A percentile compares a stretch with the other conserved stretches of the same genome.
Evolutionary conservation across 2,888 invertebrate species (phyloP).

Genomic region (Parnassius glacialis): DNA sequence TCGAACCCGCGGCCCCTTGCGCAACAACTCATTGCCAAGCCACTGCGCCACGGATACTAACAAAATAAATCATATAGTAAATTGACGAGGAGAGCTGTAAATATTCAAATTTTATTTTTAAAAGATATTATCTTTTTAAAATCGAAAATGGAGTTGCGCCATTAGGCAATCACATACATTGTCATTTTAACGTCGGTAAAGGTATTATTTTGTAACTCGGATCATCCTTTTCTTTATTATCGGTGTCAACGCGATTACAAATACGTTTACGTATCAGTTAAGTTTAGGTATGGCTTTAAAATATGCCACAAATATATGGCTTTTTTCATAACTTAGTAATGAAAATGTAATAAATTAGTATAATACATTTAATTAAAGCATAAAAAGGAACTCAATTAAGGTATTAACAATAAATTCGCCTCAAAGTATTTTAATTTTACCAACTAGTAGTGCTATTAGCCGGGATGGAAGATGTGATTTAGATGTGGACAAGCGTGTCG

Average conservation of each 20-base stretch:
- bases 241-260: slow-evolving; percentile 11
- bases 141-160: neutral
- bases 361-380: neutral
- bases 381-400: slow-evolving; percentile 14
- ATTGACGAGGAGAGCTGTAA: too few species aligned
- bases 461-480: too few species aligned
- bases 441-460: too few species aligned
- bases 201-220: slow-evolving; percentile 4
- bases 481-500: too few species aligned
- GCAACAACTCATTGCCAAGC: too few species aligned
- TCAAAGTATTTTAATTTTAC: slow-evolving; percentile 13
- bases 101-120: neutral
- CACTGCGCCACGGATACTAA: too few species aligned
- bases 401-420: slow-evolving; percentile 15
- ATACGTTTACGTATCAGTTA: slow-evolving; percentile 1
- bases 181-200: neutral
- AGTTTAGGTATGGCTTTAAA: slow-evolving; percentile 8
- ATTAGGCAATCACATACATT: neutral
- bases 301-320: neutral
- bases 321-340: slow-evolving; percentile 14
- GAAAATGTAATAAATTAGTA: slow-evolving; percentile 1
- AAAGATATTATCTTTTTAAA: neutral
- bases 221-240: slow-evolving; percentile 11
- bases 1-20: too few species aligned
- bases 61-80: too few species aligned